Evolutionary conservation across 2,888 invertebrate genomes (phyloP).

Genomic region (Platynereis dumerilii): DNA sequence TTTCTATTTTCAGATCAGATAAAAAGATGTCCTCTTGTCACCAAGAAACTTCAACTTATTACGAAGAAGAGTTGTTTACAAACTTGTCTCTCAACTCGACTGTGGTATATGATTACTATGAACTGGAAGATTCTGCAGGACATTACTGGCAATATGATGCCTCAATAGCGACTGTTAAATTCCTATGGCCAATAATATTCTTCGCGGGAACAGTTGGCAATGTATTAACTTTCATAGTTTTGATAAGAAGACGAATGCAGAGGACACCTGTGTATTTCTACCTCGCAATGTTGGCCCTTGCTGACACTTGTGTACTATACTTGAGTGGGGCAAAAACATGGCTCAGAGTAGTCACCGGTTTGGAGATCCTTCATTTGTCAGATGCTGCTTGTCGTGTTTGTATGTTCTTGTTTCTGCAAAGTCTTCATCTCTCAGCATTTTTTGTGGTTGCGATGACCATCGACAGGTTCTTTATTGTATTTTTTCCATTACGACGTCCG

Average conservation of each 20-base stretch:
- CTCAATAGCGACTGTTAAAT: constrained; percentile 22
- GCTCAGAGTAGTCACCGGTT: constrained; percentile 47
- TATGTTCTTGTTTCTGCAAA: constrained; percentile 50
- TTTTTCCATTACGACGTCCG: constrained; percentile 33
- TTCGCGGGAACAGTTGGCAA: constrained; percentile 51
- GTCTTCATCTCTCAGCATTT: constrained; percentile 35
- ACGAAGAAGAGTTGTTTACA: too few relatives aligned
- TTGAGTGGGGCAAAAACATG: constrained; percentile 57
- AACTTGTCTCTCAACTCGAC: too few relatives aligned
- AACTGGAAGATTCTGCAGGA: too few relatives aligned
- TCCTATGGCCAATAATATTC: constrained; percentile 48
- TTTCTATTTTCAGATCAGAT: too few relatives aligned
- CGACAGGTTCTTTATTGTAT: constrained; percentile 34
- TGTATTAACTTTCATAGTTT: constrained; percentile 47
- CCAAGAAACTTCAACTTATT: too few relatives aligned
- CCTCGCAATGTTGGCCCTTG: constrained; percentile 50
- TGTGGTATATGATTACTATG: too few relatives aligned
- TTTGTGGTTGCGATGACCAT: constrained; percentile 32
- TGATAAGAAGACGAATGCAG: constrained; percentile 50
- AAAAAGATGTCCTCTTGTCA: too few relatives aligned
- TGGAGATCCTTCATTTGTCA: constrained; percentile 52
- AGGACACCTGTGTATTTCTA: constrained; percentile 56
- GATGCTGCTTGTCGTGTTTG: constrained; percentile 48
- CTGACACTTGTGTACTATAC: constrained; percentile 52
- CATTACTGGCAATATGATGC: too few relatives aligned